Evolutionary conservation across 2,797 vertebrate genomes (phyloP).

Genomic region (Sebastiscus tertius): DNA sequence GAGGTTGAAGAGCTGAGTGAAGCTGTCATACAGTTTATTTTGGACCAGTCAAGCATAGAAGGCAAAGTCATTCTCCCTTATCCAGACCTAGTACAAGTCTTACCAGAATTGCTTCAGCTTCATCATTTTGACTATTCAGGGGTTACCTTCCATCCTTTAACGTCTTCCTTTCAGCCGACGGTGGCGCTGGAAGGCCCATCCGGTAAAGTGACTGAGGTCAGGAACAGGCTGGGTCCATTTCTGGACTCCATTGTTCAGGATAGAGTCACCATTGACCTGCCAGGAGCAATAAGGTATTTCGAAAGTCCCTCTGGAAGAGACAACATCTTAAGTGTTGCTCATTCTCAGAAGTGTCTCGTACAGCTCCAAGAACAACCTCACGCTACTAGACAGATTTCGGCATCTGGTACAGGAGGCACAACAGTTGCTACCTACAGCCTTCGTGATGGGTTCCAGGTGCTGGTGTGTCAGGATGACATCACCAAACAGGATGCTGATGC

Average conservation of each 20-base stretch:
- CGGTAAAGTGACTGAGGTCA: slow-evolving; percentile 35
- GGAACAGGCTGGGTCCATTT: slow-evolving; percentile 16
- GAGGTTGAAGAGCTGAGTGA: slow-evolving; percentile 57
- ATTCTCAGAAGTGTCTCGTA: slow-evolving; percentile 56
- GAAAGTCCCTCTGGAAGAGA: slow-evolving; percentile 44
- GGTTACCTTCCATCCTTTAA: slow-evolving; percentile 38
- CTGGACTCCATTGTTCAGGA: slow-evolving; percentile 50
- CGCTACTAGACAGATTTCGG: not conserved
- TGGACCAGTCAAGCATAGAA: slow-evolving; percentile 36
- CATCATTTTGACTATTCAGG: slow-evolving; percentile 47
- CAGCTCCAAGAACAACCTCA: slow-evolving; percentile 18
- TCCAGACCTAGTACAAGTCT: slow-evolving; percentile 19
- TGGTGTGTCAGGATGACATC: slow-evolving; percentile 71
- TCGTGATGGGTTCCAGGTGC: slow-evolving; percentile 49
- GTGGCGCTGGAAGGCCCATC: slow-evolving; percentile 46
- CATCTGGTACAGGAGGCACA: not conserved
- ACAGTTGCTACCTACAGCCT: slow-evolving; percentile 46
- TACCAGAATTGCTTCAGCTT: slow-evolving; percentile 47
- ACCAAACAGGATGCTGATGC: slow-evolving; percentile 69
- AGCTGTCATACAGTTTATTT: slow-evolving; percentile 40
- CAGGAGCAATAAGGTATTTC: slow-evolving; percentile 63
- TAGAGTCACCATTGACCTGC: slow-evolving; percentile 49
- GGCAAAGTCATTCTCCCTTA: slow-evolving; percentile 33
- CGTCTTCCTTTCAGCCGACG: slow-evolving; percentile 1
- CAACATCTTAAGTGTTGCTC: slow-evolving; percentile 29